Evolutionary conservation across 2,797 vertebrate genomes (phyloP).

Genomic region (Etheostoma perlongum): DNA sequence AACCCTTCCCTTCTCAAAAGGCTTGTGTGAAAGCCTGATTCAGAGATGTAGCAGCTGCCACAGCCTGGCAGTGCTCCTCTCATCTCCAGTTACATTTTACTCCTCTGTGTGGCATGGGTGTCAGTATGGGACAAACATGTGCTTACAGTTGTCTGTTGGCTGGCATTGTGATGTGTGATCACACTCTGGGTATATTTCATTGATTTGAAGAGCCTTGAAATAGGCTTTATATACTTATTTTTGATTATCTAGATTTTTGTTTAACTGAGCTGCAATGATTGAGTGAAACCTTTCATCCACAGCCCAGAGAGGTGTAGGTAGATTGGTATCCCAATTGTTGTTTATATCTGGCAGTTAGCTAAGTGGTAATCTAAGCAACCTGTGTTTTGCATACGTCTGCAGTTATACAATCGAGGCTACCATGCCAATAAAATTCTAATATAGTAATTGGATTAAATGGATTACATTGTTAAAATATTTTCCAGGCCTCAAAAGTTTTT

Average conservation of each 20-base stretch:
- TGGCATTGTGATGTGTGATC: slow-evolving; percentile 3
- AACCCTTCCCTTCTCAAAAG: slow-evolving; percentile 33
- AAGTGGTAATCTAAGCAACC: background rate
- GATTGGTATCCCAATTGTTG: background rate
- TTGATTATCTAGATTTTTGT: background rate
- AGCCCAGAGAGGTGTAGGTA: background rate
- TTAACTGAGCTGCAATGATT: background rate
- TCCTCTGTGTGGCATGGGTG: slow-evolving; percentile 38
- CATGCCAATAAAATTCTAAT: background rate
- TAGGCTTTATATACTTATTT: background rate
- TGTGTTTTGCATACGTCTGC: background rate
- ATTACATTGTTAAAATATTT: background rate
- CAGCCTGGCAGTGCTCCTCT: slow-evolving; percentile 47
- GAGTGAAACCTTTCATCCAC: background rate
- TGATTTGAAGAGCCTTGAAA: background rate
- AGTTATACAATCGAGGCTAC: background rate
- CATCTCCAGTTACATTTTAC: slow-evolving; percentile 41
- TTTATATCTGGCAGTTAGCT: background rate
- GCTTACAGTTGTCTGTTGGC: slow-evolving; percentile 43
- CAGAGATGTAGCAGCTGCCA: slow-evolving; percentile 67
- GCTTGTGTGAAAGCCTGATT: slow-evolving; percentile 40
- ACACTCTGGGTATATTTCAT: slow-evolving; percentile 7
- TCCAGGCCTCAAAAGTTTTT: background rate
- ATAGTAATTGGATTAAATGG: background rate
- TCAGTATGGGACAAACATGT: slow-evolving; percentile 44